phyloP scores from a whole-genome alignment of 1,140 invertebrate genomes.

The Augochlora pura region DNA sequence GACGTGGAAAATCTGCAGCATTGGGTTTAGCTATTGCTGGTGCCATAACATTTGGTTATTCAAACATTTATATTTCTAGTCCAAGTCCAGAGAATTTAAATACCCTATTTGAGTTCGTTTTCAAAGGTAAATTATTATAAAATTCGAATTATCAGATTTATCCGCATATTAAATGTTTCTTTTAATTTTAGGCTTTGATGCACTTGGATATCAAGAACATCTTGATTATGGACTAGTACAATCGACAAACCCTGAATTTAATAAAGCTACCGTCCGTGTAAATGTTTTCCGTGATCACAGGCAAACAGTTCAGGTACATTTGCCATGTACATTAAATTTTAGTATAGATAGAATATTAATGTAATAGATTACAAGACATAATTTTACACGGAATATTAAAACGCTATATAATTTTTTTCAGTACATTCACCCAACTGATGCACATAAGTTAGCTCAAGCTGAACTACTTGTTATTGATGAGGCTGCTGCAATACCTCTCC shows the following conservation, averaged over 20 bases:
- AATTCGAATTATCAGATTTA: not conserved
- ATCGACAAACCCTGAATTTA: slow-evolving; percentile 97
- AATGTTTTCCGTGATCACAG: slow-evolving; percentile 95
- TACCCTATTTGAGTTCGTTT: slow-evolving; percentile 98
- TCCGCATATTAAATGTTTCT: slow-evolving; percentile 14
- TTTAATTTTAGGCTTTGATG: slow-evolving; percentile 89
- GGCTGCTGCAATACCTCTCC: slow-evolving; percentile 98
- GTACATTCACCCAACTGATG: slow-evolving; percentile 97
- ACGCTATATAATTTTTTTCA: slow-evolving; percentile 78
- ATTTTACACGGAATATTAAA: slow-evolving; percentile 29
- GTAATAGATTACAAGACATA: not conserved
- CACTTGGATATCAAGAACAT: slow-evolving; percentile 97
- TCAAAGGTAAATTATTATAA: slow-evolving; percentile 85
- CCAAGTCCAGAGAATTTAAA: slow-evolving; percentile 99
- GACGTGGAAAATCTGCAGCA: slow-evolving; percentile 98
- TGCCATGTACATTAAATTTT: not conserved
- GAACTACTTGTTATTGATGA: slow-evolving; percentile 99
- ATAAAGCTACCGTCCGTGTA: slow-evolving; percentile 96
- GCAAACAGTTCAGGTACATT: slow-evolving; percentile 95
- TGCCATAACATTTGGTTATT: slow-evolving; percentile 93
- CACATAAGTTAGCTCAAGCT: slow-evolving; percentile 93
- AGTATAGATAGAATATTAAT: too few relatives aligned
- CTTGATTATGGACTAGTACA: slow-evolving; percentile 97
- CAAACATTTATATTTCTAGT: slow-evolving; percentile 98
- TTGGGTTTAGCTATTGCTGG: slow-evolving; percentile 96